Base-by-base conservation (phyloP, 2,888 invertebrate genomes). In the Ophion costatus region DNA sequence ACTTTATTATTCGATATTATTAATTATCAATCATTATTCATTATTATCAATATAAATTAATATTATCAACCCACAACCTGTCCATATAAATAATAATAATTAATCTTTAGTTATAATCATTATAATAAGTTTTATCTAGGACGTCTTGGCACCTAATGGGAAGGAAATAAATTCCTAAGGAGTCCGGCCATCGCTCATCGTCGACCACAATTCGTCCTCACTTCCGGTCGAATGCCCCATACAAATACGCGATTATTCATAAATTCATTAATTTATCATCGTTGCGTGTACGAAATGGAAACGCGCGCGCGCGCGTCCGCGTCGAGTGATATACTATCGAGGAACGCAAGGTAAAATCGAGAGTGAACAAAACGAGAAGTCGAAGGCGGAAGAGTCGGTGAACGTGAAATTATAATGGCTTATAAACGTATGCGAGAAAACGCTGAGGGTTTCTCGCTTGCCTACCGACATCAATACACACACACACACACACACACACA, bases 341-440 rank as follows among this genome's bases (percentile, higher is more conserved):
- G 38, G 24, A 79, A 51, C 33, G 61, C 2, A 24, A 56, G 51
- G 61, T 69, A 74, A 83, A 83, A 83, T 74, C 83, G 78, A 83
- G 78, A 83, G 83, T 79, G 74, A 83, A 79, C 66, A 71, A 64
- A 57, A 38, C 17, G 57, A 64, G 64, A 57, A 64, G 71, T 51
- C 63, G 64, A 71, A 80, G 61, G 70, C 82, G 83, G 79, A 81
- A 82, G 82, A 57, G 67, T 51, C 70, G 64, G 66, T 71, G 80
- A 79, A 86, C 82, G 33, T 85, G 86, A 88, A 87, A 89, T 89
- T 87, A 88, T 89, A 88, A 87, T 80, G 42, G 56, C 59, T 67
- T 86, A 85, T 38, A 71, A 79, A 76, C 57, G 84, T 80, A 86
- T 76, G 17, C 51, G 51, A 51, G 88, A 87, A 82, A 83, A 80